Conservation (phyloP, 2,113 vertebrate genomes). For the Lichenostomus cassidix region DNA sequence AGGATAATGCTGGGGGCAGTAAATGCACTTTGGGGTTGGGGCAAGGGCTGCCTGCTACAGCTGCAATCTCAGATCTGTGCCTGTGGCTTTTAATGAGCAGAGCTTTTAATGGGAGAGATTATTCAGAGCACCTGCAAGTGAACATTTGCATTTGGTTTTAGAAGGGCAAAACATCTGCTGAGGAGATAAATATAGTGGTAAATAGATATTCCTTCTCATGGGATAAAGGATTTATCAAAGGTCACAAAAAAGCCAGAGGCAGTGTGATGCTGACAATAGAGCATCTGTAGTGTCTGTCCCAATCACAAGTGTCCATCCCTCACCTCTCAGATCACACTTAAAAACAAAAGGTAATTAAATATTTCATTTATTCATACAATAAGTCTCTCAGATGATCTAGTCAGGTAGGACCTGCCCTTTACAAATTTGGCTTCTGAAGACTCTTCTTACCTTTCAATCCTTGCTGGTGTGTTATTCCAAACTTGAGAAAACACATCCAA, state of each 20-base stretch:
- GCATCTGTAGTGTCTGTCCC: background rate
- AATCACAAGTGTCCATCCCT: background rate
- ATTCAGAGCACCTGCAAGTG: background rate
- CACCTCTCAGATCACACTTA: background rate
- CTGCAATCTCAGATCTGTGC: background rate
- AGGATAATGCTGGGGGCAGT: background rate
- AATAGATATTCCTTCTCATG: background rate
- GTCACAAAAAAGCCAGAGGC: background rate
- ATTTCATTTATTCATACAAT: background rate
- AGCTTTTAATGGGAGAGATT: background rate
- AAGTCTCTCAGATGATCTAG: background rate
- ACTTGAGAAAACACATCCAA: background rate
- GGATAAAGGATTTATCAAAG: background rate
- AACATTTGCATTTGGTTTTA: background rate
- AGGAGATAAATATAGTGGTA: background rate
- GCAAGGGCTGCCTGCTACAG: background rate
- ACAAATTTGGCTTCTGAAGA: background rate
- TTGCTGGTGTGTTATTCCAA: background rate
- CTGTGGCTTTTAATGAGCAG: background rate
- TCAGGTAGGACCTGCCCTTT: background rate
- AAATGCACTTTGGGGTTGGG: background rate
- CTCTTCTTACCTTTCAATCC: background rate
- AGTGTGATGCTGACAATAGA: background rate
- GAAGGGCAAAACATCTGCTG: background rate
- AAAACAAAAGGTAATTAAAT: background rate